A percentile compares a stretch with the other conserved stretches of the same genome.
phyloP scores from a whole-genome alignment of 2,888 invertebrate species.

The Litoditis marina region DNA sequence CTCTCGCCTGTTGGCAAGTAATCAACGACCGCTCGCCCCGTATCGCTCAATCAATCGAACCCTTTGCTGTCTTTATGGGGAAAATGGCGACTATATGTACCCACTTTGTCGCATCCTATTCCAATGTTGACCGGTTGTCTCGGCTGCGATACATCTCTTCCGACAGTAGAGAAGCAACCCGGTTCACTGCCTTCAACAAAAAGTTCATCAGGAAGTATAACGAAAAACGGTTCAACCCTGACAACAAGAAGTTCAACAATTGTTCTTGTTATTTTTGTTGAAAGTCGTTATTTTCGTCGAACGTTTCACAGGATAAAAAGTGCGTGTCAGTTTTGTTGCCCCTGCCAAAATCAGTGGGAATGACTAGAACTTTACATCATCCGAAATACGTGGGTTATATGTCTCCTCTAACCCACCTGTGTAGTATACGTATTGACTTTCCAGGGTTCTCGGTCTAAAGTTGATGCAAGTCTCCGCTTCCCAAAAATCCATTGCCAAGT shows the following conservation, averaged over 20 bases:
- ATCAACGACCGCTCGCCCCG: too few species aligned
- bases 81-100: too few species aligned
- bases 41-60: too few species aligned
- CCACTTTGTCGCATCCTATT: conserved; percentile 17
- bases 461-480: conserved; percentile 9
- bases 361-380: too few species aligned
- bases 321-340: too few species aligned
- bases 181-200: conserved; percentile 1
- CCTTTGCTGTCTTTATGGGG: too few species aligned
- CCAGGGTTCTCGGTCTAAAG: conserved; percentile 1
- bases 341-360: too few species aligned
- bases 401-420: conserved; percentile 11
- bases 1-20: too few species aligned
- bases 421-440: conserved; percentile 6
- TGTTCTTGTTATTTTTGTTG: not conserved
- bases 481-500: conserved; percentile 17
- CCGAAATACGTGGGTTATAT: too few species aligned
- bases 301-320: too few species aligned
- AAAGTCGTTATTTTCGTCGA: too few species aligned
- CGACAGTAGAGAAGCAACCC: conserved; percentile 18
- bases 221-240: not conserved
- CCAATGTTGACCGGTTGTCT: conserved; percentile 15
- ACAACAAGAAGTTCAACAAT: not conserved
- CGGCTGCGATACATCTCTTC: conserved; percentile 7
- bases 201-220: not conserved